Conservation (phyloP, 2,113 vertebrate genomes). For the Lichenostomus cassidix region DNA sequence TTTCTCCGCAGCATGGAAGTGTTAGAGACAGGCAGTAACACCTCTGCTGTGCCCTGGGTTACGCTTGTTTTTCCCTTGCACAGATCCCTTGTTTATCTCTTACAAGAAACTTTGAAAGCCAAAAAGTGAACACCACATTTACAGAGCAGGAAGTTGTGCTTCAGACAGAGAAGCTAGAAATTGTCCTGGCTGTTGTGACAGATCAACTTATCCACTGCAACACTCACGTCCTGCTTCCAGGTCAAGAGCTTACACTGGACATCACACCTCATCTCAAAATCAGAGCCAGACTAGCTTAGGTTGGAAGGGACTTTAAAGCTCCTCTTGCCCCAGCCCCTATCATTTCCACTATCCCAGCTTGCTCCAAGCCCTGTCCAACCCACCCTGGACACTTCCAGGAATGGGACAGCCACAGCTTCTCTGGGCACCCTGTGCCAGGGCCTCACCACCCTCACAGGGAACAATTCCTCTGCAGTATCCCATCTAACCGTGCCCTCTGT, state of each 20-base stretch:
- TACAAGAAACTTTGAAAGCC: background rate
- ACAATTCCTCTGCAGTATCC: background rate
- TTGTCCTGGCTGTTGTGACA: fast-evolving
- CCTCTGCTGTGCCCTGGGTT: background rate
- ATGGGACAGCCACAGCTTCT: background rate
- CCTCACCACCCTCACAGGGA: background rate
- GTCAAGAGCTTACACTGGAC: background rate
- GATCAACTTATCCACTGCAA: background rate
- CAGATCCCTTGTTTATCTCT: background rate
- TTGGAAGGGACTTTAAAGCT: background rate
- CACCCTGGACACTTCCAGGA: background rate
- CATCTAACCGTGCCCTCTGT: background rate
- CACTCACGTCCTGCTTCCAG: background rate
- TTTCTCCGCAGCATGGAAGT: background rate
- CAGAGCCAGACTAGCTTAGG: background rate
- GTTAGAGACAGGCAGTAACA: background rate
- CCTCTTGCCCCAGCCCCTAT: too few species aligned
- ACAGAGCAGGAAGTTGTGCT: background rate
- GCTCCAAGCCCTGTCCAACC: background rate
- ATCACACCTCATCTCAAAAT: background rate
- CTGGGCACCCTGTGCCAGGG: background rate
- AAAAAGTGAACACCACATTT: background rate
- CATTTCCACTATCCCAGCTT: background rate
- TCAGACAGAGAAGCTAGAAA: background rate
- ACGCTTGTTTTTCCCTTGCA: background rate